Conservation (phyloP, 2,888 invertebrate species). For the Latrodectus elegans region DNA sequence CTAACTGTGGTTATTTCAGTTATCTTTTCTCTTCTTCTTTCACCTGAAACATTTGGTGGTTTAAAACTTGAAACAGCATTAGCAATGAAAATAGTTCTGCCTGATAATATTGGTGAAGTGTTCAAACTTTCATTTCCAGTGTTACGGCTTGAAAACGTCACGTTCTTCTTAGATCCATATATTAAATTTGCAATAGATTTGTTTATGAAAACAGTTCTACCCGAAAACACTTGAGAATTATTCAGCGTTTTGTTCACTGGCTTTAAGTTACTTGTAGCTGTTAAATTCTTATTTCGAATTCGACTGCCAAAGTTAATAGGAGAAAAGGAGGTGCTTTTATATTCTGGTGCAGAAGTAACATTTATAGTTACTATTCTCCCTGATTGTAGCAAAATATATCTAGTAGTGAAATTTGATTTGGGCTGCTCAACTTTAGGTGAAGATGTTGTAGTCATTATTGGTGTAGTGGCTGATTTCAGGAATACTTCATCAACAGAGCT, state of each 20-base stretch:
- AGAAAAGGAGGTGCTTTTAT: not conserved
- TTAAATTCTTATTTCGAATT: conserved; percentile 21
- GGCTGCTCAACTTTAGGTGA: conserved; percentile 7
- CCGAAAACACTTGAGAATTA: not conserved
- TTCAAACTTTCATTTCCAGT: not conserved
- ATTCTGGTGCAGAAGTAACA: conserved; percentile 30
- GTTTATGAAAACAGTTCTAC: not conserved
- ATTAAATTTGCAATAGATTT: not conserved
- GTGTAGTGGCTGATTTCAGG: conserved; percentile 36
- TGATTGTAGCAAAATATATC: conserved; percentile 60
- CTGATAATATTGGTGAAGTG: no score
- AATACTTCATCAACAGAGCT: conserved; percentile 18
- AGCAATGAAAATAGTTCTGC: no score
- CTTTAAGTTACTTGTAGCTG: not conserved
- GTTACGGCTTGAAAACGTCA: not conserved
- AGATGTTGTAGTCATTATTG: not conserved
- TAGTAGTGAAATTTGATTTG: conserved; percentile 50
- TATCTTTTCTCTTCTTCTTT: not conserved
- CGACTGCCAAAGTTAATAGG: conserved; percentile 41
- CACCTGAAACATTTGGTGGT: no score
- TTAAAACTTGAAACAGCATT: not conserved
- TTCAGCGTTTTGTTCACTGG: not conserved
- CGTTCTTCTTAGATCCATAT: not conserved
- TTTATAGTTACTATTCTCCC: conserved; percentile 56
- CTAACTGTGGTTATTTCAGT: not conserved